Evolutionary conservation across 2,888 invertebrate species (phyloP), one percentile per base, ranked within the genome.

Genomic region (Desoria tigrina): DNA sequence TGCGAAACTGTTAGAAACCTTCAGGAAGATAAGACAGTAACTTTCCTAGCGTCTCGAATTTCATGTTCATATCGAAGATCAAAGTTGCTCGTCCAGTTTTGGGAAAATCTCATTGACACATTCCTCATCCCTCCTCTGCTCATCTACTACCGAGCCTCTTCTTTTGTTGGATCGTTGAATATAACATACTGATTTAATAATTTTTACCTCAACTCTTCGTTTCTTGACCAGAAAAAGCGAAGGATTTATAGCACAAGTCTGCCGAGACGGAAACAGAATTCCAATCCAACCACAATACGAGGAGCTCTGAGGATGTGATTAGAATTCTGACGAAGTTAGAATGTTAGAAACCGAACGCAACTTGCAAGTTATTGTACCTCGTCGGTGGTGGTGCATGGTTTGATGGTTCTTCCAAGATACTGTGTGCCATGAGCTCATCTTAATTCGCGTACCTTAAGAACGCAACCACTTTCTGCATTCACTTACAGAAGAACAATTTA

Each of bases 81-180:
- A 21, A 57, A 57, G 56, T 57, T 57, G 56, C 23, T 57, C 39
- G 23, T 57, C 56, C 56, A 57, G 56, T 57, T 57, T 57, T 57
- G 26, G 45, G 6, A 21, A 21, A 21, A 45, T 45, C 16, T 45
- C 45, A 16, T 45, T 45, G 45, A 45, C 32, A 32, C 32, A 32
- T 32, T 32, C 32, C 32, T 32, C n/a, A n/a, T n/a, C 11, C 32
- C 11, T 32, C 32, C 32, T 32, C 45, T 45, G 45, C n/a, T 18
- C 45, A 18, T 45, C 18, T 45, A 18, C 45, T 16, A 16, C n/a
- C 7, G 4, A 16, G 9, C 9, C 39, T 39, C 39, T 11, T 39
- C 16, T 39, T 16, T 11, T 39, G n/a, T 9, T 45, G 6, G 21
- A 16, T 45, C 7, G 4, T 45, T 18, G n/a, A 6, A 45, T 21